Evolutionary conservation across 2,888 invertebrate genomes (phyloP).

Genomic region (Drosophila acutilabella): DNA sequence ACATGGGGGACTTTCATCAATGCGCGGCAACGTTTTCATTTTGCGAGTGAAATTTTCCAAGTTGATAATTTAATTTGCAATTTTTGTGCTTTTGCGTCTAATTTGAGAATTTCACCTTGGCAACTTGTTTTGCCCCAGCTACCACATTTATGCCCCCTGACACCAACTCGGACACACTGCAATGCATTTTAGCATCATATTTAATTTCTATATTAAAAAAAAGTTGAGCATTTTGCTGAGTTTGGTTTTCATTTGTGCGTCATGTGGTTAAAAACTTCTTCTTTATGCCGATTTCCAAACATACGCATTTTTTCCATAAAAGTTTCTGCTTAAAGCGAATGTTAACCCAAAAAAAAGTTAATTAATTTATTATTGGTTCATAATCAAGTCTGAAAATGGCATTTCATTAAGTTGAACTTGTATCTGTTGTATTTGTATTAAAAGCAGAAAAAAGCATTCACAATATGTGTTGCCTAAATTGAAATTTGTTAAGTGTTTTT

Average conservation of each 20-base stretch:
- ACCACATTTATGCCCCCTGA: constrained; percentile 1
- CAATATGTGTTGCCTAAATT: constrained; percentile 33
- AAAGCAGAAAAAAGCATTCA: constrained; percentile 32
- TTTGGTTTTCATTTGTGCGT: constrained; percentile 26
- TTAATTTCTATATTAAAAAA: constrained; percentile 34
- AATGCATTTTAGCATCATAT: constrained; percentile 51
- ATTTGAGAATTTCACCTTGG: constrained; percentile 73
- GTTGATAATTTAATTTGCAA: constrained; percentile 77
- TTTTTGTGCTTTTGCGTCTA: constrained; percentile 65
- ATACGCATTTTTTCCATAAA: constrained; percentile 2
- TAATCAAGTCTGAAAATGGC: constrained; percentile 27
- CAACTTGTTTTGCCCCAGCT: constrained; percentile 33
- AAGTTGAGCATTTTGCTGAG: constrained; percentile 14
- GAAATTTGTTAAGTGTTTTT: constrained; percentile 44
- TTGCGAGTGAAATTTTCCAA: constrained; percentile 59
- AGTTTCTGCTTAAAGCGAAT: neutral
- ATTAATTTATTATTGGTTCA: constrained; percentile 8
- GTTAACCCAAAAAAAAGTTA: neutral
- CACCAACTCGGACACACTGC: constrained; percentile 1
- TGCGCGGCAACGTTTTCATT: constrained; percentile 39
- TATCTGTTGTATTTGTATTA: constrained; percentile 5
- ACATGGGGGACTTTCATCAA: constrained; percentile 55
- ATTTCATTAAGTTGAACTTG: constrained; percentile 30
- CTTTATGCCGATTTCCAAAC: constrained; percentile 2
- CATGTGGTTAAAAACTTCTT: neutral